Percentiles rank a stretch among this genome's conserved stretches.
These are phyloP conservation scores for Venustoraphidia nigricollis DNA, from an alignment of 2,888 invertebrate species.

Conservation along the genomic window DNA sequence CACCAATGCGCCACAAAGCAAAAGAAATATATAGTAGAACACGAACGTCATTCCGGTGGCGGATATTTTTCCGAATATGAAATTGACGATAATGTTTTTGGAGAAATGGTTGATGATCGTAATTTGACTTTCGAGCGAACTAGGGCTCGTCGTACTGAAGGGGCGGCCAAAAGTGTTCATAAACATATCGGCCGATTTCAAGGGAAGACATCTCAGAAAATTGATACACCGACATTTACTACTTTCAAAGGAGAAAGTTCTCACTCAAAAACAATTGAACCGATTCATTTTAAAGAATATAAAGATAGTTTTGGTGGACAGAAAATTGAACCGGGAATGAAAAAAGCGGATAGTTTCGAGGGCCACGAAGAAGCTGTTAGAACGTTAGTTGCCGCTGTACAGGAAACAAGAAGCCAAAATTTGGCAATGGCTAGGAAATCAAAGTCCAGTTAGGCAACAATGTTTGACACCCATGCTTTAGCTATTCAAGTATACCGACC, in stretches of 20 bases:
- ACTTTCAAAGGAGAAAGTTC: slow-evolving; percentile 6
- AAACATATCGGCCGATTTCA: too few species aligned
- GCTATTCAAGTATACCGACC: too few species aligned
- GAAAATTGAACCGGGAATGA: slow-evolving; percentile 17
- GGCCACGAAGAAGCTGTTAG: slow-evolving; percentile 53
- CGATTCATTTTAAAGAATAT: background rate
- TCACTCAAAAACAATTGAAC: background rate
- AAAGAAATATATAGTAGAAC: background rate
- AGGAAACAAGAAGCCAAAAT: slow-evolving; percentile 40
- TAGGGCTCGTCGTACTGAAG: background rate
- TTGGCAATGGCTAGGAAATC: slow-evolving; percentile 14
- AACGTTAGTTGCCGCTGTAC: slow-evolving; percentile 48
- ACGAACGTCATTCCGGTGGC: background rate
- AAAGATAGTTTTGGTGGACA: background rate
- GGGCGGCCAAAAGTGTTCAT: too few species aligned
- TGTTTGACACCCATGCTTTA: too few species aligned
- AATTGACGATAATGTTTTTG: background rate
- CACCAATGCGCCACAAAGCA: background rate
- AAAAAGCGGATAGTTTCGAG: slow-evolving; percentile 51
- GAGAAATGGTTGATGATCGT: too few species aligned
- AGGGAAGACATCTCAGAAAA: background rate
- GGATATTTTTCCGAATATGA: slow-evolving; percentile 6
- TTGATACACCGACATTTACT: background rate
- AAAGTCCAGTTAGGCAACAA: background rate
- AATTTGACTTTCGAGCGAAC: background rate